Percentiles rank a stretch among this genome's conserved stretches.
phyloP scores from a whole-genome alignment of 2,113 vertebrate species.

The Callocephalon fimbriatum region DNA sequence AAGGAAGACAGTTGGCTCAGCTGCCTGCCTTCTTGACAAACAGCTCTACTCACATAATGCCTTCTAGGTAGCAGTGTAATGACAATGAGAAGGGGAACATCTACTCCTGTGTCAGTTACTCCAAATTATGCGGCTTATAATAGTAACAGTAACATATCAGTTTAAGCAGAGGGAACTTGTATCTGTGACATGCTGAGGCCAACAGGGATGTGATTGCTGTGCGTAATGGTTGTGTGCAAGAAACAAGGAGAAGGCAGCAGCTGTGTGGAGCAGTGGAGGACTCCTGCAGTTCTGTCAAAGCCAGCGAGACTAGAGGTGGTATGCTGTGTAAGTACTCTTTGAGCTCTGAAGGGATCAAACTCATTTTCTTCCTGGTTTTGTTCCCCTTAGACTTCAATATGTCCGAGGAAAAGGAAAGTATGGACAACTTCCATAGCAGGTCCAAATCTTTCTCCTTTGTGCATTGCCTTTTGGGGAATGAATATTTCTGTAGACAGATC shows the following conservation, averaged over 20 bases:
- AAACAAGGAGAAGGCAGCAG: neutral
- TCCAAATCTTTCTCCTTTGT: neutral
- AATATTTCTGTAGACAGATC: neutral
- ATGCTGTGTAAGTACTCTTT: neutral
- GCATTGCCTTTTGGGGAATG: neutral
- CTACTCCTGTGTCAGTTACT: neutral
- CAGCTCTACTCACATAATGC: neutral
- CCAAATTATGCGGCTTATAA: neutral
- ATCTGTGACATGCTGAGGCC: neutral
- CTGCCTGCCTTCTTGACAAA: neutral
- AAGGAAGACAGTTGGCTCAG: neutral
- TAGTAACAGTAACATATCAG: rapidly evolving
- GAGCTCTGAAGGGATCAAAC: neutral
- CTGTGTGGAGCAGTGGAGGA: neutral
- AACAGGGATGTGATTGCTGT: neutral
- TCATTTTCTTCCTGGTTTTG: neutral
- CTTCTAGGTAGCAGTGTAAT: neutral
- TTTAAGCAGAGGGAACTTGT: neutral
- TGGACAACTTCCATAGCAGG: neutral
- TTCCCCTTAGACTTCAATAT: neutral
- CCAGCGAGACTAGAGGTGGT: neutral
- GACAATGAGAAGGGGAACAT: neutral
- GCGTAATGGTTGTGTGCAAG: rapidly evolving
- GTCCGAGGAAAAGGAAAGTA: neutral
- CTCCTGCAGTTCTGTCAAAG: neutral